Conservation (phyloP, 2,888 invertebrate genomes). For the Prosopocoilus inquinatus region DNA sequence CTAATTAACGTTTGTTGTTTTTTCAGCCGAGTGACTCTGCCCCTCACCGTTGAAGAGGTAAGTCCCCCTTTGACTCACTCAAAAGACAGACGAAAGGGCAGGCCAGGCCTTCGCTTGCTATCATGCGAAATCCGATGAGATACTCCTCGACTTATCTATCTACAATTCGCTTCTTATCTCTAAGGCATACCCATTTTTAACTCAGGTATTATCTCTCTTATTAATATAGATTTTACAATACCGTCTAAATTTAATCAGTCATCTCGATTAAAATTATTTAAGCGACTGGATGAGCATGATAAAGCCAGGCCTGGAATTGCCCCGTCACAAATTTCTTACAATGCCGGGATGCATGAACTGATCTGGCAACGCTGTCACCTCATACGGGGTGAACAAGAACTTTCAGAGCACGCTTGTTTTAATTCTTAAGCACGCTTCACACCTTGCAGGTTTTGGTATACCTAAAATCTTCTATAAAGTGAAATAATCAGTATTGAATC, state of each 20-base stretch:
- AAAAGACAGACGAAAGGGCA: not conserved
- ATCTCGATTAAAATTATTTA: not conserved
- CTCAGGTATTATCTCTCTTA: too few species aligned
- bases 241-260: not conserved
- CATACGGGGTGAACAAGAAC: not conserved
- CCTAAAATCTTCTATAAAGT: too few species aligned
- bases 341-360: not conserved
- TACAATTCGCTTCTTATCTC: not conserved
- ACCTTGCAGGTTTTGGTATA: too few species aligned
- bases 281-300: not conserved
- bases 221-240: too few species aligned
- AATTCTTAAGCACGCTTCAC: too few species aligned
- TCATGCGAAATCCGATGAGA: too few species aligned
- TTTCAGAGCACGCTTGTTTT: not conserved
- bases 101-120: too few species aligned
- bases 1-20: slow-evolving; percentile 20
- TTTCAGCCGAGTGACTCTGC: slow-evolving; percentile 91
- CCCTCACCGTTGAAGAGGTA: slow-evolving; percentile 96
- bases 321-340: not conserved
- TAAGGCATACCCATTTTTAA: not conserved
- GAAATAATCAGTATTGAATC: too few species aligned
- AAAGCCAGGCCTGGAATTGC: not conserved
- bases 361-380: not conserved
- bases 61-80: slow-evolving; percentile 45
- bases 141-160: too few species aligned